Conservation (phyloP, 2,888 invertebrate genomes). For the Agonopterix heracliana region DNA sequence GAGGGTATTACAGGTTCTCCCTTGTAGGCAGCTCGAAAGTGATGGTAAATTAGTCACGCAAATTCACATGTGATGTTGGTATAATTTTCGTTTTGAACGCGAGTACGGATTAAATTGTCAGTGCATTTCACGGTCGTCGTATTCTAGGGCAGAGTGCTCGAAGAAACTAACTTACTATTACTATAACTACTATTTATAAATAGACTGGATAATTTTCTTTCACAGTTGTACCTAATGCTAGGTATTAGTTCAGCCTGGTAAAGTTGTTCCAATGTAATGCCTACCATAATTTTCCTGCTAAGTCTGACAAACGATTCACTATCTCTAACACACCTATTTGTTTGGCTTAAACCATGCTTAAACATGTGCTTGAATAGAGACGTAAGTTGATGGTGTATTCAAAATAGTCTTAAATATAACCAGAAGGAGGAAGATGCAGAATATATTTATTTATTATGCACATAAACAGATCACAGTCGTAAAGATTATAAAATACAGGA, state of each 20-base stretch:
- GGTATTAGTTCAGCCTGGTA: too few relatives aligned
- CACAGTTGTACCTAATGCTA: too few relatives aligned
- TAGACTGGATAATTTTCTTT: too few relatives aligned
- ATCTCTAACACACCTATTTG: slow-evolving; percentile 1
- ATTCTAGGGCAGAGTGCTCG: neutral
- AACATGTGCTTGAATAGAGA: too few relatives aligned
- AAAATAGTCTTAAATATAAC: too few relatives aligned
- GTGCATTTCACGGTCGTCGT: slow-evolving; percentile 20
- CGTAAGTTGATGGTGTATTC: too few relatives aligned
- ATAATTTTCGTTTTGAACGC: slow-evolving; percentile 23
- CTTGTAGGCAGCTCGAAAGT: slow-evolving; percentile 11
- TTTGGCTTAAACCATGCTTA: neutral
- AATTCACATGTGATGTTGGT: slow-evolving; percentile 22
- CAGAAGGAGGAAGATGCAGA: too few relatives aligned
- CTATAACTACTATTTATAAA: too few relatives aligned
- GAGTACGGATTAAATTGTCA: slow-evolving; percentile 42
- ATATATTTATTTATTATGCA: too few relatives aligned
- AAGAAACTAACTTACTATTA: neutral
- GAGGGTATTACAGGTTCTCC: slow-evolving; percentile 1
- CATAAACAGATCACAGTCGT: too few relatives aligned
- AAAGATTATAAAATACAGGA: too few relatives aligned
- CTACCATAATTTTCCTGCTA: slow-evolving; percentile 3
- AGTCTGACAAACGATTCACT: slow-evolving; percentile 8
- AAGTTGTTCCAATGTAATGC: too few relatives aligned
- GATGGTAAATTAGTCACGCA: slow-evolving; percentile 36